Conservation (phyloP, 2,888 invertebrate genomes). For the Drosophila conformis region DNA sequence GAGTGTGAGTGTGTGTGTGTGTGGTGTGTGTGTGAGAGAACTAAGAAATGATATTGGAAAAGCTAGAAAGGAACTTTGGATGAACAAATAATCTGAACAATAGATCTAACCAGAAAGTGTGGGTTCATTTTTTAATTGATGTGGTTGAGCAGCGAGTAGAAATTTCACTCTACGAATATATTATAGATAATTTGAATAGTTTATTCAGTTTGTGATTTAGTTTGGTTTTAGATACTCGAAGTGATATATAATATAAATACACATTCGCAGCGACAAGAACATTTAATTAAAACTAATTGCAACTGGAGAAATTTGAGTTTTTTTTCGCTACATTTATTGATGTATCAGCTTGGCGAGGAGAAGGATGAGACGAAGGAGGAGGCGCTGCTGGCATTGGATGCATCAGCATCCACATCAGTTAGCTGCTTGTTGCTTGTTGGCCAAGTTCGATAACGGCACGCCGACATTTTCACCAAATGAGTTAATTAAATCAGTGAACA, state of each 20-base stretch:
- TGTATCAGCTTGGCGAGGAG: constrained; percentile 7
- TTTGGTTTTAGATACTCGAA: neutral
- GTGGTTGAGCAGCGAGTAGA: neutral
- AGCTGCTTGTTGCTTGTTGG: constrained; percentile 5
- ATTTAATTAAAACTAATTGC: constrained; percentile 34
- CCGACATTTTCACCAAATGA: constrained; percentile 75
- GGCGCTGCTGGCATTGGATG: constrained; percentile 3
- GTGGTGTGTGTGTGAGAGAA: constrained; percentile 23
- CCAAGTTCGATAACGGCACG: constrained; percentile 30
- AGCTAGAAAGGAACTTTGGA: constrained; percentile 50
- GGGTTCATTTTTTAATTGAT: neutral
- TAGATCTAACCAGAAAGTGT: constrained; percentile 24
- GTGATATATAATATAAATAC: neutral
- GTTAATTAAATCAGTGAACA: constrained; percentile 74
- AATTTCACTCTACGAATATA: neutral
- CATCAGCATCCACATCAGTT: neutral
- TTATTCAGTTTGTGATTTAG: neutral
- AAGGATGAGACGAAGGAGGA: neutral
- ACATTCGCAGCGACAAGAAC: constrained; percentile 3
- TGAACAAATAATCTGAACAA: constrained; percentile 10
- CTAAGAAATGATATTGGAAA: constrained; percentile 39
- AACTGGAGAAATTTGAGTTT: constrained; percentile 41
- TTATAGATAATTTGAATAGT: neutral
- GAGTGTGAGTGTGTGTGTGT: constrained; percentile 3
- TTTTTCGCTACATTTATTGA: constrained; percentile 25